Evolutionary conservation across 2,113 vertebrate species (phyloP), one percentile per base, ranked within the genome.

Genomic region (Fukomys damarensis): DNA sequence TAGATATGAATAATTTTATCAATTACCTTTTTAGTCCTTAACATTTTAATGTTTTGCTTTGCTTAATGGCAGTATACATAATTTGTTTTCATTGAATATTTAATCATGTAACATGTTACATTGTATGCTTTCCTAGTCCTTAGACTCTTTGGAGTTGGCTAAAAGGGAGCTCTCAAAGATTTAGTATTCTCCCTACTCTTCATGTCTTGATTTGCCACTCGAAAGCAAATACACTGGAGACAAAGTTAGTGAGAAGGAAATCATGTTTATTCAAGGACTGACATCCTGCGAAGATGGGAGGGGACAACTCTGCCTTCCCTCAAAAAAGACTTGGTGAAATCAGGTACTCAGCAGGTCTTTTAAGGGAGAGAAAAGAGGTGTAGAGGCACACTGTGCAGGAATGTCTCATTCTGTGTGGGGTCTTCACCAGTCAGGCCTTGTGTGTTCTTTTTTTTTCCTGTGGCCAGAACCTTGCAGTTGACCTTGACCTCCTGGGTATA

Each of bases 1-100:
- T 35, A 74, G 54, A 70, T 92, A 38, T 41, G 74, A 72, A 74
- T 84, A 68, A 83, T 87, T 91, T 96, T 61, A 82, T 22, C 49
- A 43, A 1, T 72, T 76, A 87, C 43, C 1, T 82, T 80, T 85
- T 84, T 77, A 91, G 77, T 88, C 22, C 7, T 92, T 92, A 59
- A 9, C 7, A 17, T 92, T 92, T 74, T 30, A 76, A 86, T 54
- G 24, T 79, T 92, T 93, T 66, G 28, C 13, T 91, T 89, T 68
- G 52, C 26, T 6, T 54, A 52, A 66, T 35, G 41, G 32, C n/a
- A 66, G 17, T 38, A 28, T 68, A n/a, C n/a, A 56, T 70, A 32
- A 24, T 77, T 87, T 76, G 32, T 61, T 56, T 77, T 77, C 58
- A 68, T 87, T 52, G 79, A 74, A 86, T 30, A 58, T 81, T 86